These are phyloP conservation scores for Drosophila elegans DNA, from an alignment of 1,140 invertebrate species.

Conservation along the genomic window DNA sequence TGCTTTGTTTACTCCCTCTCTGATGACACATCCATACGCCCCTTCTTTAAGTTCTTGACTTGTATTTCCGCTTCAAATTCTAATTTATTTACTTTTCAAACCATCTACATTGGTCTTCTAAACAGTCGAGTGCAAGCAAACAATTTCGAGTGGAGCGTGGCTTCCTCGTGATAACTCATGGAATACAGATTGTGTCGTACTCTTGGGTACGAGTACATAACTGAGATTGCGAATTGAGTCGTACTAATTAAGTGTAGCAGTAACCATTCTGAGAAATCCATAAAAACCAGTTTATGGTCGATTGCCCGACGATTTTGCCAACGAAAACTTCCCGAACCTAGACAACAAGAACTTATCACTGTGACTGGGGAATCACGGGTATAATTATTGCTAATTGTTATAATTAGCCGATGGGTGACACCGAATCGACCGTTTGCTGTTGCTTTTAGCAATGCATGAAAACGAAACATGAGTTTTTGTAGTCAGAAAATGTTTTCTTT, in stretches of 20 bases:
- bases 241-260: slow-evolving; percentile 38
- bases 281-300: slow-evolving; percentile 31
- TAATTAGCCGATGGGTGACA: slow-evolving; percentile 28
- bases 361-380: not conserved
- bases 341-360: slow-evolving; percentile 49
- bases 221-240: slow-evolving; percentile 39
- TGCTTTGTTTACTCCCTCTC: slow-evolving; percentile 2
- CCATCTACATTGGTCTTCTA: not conserved
- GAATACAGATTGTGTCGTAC: slow-evolving; percentile 1
- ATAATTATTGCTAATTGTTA: slow-evolving; percentile 37
- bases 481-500: no score
- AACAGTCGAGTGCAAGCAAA: slow-evolving; percentile 25
- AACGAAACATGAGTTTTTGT: not conserved
- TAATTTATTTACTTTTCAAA: slow-evolving; percentile 5
- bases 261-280: slow-evolving; percentile 32
- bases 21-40: not conserved
- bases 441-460: not conserved
- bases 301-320: slow-evolving; percentile 3
- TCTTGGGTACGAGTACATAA: slow-evolving; percentile 26
- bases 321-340: slow-evolving; percentile 35
- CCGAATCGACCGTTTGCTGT: slow-evolving; percentile 9
- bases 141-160: slow-evolving; percentile 15
- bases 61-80: slow-evolving; percentile 1
- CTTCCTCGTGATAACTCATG: slow-evolving; percentile 18
- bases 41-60: not conserved